Evolutionary conservation across 2,113 vertebrate genomes (phyloP), one percentile per base, ranked within the genome.

Genomic region (Acanthochromis polyacanthus): DNA sequence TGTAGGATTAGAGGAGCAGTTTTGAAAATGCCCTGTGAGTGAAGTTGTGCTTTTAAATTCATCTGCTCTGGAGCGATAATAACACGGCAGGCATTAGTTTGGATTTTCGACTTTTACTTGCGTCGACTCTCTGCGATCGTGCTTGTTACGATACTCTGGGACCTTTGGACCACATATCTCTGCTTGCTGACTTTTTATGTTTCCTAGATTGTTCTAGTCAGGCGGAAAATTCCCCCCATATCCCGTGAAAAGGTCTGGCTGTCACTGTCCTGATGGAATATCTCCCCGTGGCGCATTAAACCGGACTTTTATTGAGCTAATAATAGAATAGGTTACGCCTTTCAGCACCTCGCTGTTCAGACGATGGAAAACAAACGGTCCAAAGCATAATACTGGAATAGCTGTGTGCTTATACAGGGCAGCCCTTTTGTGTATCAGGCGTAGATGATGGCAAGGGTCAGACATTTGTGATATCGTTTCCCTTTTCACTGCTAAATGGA

Each of bases 271-370:
- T 90, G 93, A 93, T 93, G 89, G 94, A 95, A 94, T 90, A 92
- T 92, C 91, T 94, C 92, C 92, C 94, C 58, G 82, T 91, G 93
- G 93, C 83, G 80, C 80, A 81, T 92, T 93, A 91, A 94, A 91
- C 85, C 36, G 10, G 88, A 90, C 87, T 92, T 93, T 94, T 94
- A 95, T 90, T 77, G 84, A 90, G 93, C 90, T 94, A 94, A 94
- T 95, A 94, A 95, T 94, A 94, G 91, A 94, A 93, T 88, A 90
- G 91, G 93, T 93, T 93, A 93, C 76, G 88, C 91, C 89, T 95
- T 93, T 95, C 94, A 94, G 92, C 93, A 83, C 88, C 87, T 93
- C 68, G 30, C 73, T 86, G 87, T 87, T 92, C 81, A 75, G 80
- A 65, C 48, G 19, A 88, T 86, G 85, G 89, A 91, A 91, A 91